These are phyloP conservation scores for Drosophila orena DNA, from an alignment of 1,140 invertebrate genomes.

Conservation along the genomic window DNA sequence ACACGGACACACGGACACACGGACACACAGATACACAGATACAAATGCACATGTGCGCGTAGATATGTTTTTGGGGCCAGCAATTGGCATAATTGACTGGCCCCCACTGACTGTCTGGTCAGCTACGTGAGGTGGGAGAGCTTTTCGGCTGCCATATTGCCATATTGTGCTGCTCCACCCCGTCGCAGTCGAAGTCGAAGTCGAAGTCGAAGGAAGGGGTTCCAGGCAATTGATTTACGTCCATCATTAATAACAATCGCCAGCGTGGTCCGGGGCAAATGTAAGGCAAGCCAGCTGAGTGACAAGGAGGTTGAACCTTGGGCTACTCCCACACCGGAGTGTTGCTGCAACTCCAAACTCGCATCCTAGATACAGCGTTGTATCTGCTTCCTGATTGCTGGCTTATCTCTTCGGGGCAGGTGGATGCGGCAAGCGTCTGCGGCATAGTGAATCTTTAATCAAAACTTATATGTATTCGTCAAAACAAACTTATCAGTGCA, in stretches of 20 bases:
- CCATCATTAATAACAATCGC: conserved; percentile 60
- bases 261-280: conserved; percentile 36
- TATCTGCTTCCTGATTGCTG: neutral
- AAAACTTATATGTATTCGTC: neutral
- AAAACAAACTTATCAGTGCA: too few relatives aligned
- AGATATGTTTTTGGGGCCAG: conserved; percentile 62
- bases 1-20: conserved; percentile 25
- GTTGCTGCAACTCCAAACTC: conserved; percentile 2
- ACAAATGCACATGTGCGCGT: conserved; percentile 33
- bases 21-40: conserved; percentile 24
- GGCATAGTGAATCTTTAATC: neutral
- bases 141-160: conserved; percentile 33
- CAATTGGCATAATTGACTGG: conserved; percentile 78
- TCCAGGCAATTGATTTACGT: conserved; percentile 49
- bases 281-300: conserved; percentile 25
- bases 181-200: too few relatives aligned
- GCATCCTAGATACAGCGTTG: neutral
- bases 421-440: neutral
- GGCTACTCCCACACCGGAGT: conserved; percentile 27
- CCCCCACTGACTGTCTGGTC: conserved; percentile 15
- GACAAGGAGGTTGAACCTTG: conserved; percentile 40
- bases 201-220: too few relatives aligned
- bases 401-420: neutral
- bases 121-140: conserved; percentile 54
- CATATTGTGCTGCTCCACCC: conserved; percentile 12